Evolutionary conservation across 2,797 vertebrate species (phyloP), one percentile per base, ranked within the genome.

Genomic region (Gadopsis bispinosus): DNA sequence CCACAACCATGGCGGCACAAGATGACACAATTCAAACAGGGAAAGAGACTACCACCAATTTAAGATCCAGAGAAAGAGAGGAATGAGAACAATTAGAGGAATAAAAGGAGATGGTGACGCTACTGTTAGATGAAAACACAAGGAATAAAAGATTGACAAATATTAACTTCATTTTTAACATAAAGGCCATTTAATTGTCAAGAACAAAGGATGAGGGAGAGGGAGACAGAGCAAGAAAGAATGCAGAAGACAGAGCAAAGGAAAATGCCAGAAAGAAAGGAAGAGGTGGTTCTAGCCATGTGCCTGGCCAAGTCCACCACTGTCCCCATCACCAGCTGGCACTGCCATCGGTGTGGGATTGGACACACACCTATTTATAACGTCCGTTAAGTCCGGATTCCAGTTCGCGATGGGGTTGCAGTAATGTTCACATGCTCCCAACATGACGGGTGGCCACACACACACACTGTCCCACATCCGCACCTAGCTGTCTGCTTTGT

Each of bases 301-400:
- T 69, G 76, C 26, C 26, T 26, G 26, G 26, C 26, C 61, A 79
- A 81, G 65, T 68, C 69, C 74, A 67, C 60, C 51, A 7, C 78
- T 63, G 83, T 84, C 87, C 87, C 86, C 65, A 74, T 93, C 91
- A 73, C 90, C 76, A 83, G 73, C 90, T 94, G 93, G 91, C 90
- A 94, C 91, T 64, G 58, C 80, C 73, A 81, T 83, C 63, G 3
- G 69, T 74, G 86, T 73, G 54, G 48, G 86, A 61, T 64, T 69
- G 81, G 41, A 76, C 54, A 80, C 78, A 73, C 77, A 77, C 91
- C 75, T 93, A 92, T 95, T 94, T 91, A 92, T 94, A 93, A 88
- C 81, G 68, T 87, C 72, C 3, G 73, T 91, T 91, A 85, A 94
- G 77, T 89, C 87, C 43, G 43, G 82, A 93, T 87, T 93, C 79